A percentile compares a stretch with the other conserved stretches of the same genome.
phyloP scores from a whole-genome alignment of 2,113 vertebrate species.

The Saimiri boliviensis region DNA sequence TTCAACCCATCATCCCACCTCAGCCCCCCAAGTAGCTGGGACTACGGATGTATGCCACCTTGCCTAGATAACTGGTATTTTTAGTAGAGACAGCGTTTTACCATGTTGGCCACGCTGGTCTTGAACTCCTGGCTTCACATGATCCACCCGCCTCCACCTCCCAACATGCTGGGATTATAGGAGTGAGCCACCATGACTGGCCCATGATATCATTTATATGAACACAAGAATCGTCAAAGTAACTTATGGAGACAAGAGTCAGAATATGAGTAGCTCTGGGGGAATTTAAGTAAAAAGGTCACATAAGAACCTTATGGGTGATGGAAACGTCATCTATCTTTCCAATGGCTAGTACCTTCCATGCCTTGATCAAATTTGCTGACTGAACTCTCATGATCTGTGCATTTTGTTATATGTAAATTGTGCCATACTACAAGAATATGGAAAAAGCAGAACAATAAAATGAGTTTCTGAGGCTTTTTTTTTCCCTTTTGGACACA shows the following conservation, averaged over 20 bases:
- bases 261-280: not conserved
- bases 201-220: not conserved
- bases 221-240: not conserved
- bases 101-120: too few relatives aligned
- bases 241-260: not conserved
- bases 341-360: not conserved
- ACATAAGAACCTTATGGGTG: not conserved
- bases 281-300: not conserved
- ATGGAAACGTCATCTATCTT: not conserved
- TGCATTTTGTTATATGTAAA: not conserved
- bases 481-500: not conserved
- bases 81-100: too few relatives aligned
- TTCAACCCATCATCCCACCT: too few relatives aligned
- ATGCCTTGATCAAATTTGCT: not conserved
- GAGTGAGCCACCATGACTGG: too few relatives aligned
- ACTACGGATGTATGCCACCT: too few relatives aligned
- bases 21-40: too few relatives aligned
- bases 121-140: too few relatives aligned
- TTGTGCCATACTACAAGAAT: not conserved
- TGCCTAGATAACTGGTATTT: too few relatives aligned
- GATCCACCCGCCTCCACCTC: too few relatives aligned
- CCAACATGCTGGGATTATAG: too few relatives aligned
- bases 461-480: not conserved
- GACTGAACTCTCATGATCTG: not conserved
- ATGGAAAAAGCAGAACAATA: not conserved